Percentiles rank a stretch among this genome's conserved stretches.
Evolutionary conservation across 2,797 vertebrate genomes (phyloP).

Genomic region (Euthynnus affinis): DNA sequence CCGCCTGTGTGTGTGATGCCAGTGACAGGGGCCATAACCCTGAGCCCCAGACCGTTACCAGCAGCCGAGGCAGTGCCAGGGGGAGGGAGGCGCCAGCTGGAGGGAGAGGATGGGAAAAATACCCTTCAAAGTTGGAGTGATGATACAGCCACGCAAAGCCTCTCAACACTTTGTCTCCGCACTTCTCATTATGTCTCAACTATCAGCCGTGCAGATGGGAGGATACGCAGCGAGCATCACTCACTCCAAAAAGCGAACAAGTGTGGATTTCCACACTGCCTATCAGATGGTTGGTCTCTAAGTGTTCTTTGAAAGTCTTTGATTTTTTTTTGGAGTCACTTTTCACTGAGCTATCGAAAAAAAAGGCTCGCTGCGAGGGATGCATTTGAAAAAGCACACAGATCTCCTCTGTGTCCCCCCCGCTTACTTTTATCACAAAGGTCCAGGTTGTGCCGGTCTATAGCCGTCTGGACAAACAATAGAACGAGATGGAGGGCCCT

Average conservation of each 20-base stretch:
- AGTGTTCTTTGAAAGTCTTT: constrained; percentile 54
- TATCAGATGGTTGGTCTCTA: constrained; percentile 55
- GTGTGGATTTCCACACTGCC: constrained; percentile 51
- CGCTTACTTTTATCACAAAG: constrained; percentile 48
- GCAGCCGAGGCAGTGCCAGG: constrained; percentile 59
- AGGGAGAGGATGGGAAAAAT: constrained; percentile 62
- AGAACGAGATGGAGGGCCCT: constrained; percentile 26
- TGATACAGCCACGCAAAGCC: constrained; percentile 54
- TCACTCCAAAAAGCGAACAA: constrained; percentile 56
- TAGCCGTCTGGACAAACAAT: constrained; percentile 26
- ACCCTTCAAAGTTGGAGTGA: constrained; percentile 75
- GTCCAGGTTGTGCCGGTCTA: constrained; percentile 47
- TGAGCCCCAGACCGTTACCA: constrained; percentile 52
- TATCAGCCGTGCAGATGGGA: constrained; percentile 69
- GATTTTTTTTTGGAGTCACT: constrained; percentile 43
- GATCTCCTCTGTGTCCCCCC: constrained; percentile 30
- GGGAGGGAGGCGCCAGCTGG: constrained; percentile 68
- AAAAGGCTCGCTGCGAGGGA: neutral
- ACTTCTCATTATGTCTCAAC: constrained; percentile 65
- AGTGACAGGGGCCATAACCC: constrained; percentile 67
- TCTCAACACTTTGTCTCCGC: constrained; percentile 70
- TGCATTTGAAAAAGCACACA: constrained; percentile 13
- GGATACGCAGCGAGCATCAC: constrained; percentile 60
- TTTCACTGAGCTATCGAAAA: constrained; percentile 29
- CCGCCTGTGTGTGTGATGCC: constrained; percentile 49